Conservation (phyloP, 2,888 invertebrate species). For the Pollenia griseotomentosa region DNA sequence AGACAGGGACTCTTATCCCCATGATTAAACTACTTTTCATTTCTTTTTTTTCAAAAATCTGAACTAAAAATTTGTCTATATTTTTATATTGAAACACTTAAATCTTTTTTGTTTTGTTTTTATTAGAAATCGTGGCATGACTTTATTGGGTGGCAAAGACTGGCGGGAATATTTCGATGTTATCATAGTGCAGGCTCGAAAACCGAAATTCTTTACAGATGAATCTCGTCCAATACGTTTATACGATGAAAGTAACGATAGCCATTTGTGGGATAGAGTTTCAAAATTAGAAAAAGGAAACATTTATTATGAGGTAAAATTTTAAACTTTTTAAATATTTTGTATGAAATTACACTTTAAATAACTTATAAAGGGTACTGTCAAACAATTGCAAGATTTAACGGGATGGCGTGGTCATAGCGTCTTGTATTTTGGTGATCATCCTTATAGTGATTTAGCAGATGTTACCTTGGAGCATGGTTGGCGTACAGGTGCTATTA, state of each 20-base stretch:
- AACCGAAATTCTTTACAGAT: constrained; percentile 98
- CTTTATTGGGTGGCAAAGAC: constrained; percentile 92
- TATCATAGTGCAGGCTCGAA: constrained; percentile 96
- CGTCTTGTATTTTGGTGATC: constrained; percentile 98
- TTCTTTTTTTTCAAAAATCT: neutral
- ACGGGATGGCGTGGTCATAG: constrained; percentile 97
- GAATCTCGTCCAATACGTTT: constrained; percentile 95
- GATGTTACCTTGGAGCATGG: constrained; percentile 98
- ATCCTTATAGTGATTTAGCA: constrained; percentile 98
- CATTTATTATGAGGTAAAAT: constrained; percentile 94
- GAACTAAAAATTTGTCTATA: neutral
- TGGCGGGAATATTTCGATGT: constrained; percentile 98
- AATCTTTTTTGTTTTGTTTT: neutral
- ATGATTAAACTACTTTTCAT: too few relatives aligned
- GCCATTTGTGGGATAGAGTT: constrained; percentile 96
- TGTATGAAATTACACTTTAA: too few relatives aligned
- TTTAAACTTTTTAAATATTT: neutral
- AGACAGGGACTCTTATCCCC: too few relatives aligned
- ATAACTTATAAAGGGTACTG: constrained; percentile 89
- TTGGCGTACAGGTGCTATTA: constrained; percentile 99
- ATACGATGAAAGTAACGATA: constrained; percentile 92
- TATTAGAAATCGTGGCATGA: constrained; percentile 94
- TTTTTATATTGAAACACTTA: neutral
- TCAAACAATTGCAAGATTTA: constrained; percentile 94
- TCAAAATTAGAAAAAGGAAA: constrained; percentile 92